These are phyloP conservation scores for Patiria miniata DNA, from an alignment of 35 echinoderm and acorn worm species.

Conservation along the genomic window DNA sequence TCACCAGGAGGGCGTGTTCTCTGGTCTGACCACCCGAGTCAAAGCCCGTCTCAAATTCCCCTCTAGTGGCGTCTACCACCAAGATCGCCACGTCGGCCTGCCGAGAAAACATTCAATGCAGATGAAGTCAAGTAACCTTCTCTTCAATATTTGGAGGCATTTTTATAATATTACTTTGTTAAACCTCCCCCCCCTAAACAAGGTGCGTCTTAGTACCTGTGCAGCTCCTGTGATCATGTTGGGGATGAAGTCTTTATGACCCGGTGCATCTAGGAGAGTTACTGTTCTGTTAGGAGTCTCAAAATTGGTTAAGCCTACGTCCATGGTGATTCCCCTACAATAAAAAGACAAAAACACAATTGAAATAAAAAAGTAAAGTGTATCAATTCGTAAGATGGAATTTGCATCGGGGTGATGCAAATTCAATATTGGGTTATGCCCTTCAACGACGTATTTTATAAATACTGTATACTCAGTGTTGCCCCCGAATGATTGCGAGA, in stretches of 20 bases:
- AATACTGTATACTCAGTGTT: too few species aligned
- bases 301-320: conserved; percentile 95
- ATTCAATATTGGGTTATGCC: too few species aligned
- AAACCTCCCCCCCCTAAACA: too few species aligned
- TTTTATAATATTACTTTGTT: too few species aligned
- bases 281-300: conserved; percentile 84
- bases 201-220: conserved; percentile 68
- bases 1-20: conserved; percentile 90
- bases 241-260: conserved; percentile 99
- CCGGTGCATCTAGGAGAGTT: conserved; percentile 92
- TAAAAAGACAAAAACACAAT: conserved; percentile 7
- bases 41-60: conserved; percentile 98
- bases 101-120: not conserved
- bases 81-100: conserved; percentile 96
- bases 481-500: too few species aligned
- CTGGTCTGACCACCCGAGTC: conserved; percentile 95
- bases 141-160: too few species aligned
- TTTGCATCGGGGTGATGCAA: too few species aligned
- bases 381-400: too few species aligned
- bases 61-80: conserved; percentile 87
- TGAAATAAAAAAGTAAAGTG: not conserved
- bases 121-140: too few species aligned
- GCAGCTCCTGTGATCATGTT: conserved; percentile 99
- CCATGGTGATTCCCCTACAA: conserved; percentile 96
- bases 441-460: too few species aligned